phyloP scores from a whole-genome alignment of 37 sponge, comb jelly and placozoan genomes.

The Hormiphora californensis region DNA sequence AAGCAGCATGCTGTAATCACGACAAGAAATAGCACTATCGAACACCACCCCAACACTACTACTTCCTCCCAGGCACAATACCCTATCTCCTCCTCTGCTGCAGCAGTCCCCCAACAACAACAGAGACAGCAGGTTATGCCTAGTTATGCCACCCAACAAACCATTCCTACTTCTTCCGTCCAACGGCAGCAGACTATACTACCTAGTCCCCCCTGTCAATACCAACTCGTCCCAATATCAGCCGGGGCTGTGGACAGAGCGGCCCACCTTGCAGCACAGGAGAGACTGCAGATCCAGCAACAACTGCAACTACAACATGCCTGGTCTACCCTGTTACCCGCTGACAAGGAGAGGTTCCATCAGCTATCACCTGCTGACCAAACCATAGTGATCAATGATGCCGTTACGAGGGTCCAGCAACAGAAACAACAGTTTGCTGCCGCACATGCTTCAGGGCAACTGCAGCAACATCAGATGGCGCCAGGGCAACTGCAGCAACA shows the following conservation, averaged over 20 bases:
- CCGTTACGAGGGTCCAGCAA: background rate
- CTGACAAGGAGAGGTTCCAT: background rate
- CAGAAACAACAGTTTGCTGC: background rate
- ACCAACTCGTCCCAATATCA: background rate
- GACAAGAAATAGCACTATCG: no score
- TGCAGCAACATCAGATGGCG: background rate
- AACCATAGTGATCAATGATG: background rate
- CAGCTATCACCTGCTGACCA: no score
- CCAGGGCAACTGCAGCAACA: background rate
- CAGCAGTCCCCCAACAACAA: background rate
- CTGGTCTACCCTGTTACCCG: no score
- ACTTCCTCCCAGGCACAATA: background rate
- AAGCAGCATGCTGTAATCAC: no score
- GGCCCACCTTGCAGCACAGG: background rate
- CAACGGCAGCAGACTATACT: background rate
- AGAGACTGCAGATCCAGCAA: background rate
- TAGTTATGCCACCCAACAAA: no score
- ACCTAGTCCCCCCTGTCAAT: background rate
- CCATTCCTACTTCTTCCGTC: no score
- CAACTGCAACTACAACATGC: no score
- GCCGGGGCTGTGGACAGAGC: background rate
- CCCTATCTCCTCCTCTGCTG: background rate
- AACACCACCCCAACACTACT: background rate
- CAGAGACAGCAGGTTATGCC: no score
- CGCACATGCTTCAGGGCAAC: background rate